Base-by-base conservation (phyloP, 1,140 invertebrate genomes). In the Pinna nobilis region DNA sequence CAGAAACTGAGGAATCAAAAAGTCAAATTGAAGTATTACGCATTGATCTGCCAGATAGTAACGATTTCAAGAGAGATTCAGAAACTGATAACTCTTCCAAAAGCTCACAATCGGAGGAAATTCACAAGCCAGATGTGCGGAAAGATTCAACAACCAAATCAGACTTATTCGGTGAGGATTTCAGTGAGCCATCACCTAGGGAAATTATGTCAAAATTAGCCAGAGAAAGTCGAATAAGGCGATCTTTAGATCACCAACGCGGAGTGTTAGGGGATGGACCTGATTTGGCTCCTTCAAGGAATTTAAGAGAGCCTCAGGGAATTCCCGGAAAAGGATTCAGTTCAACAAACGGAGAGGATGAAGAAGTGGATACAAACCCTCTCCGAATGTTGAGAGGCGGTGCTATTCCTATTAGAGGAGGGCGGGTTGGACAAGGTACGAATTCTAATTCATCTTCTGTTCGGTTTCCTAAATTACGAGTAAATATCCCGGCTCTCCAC, bases 371-470 rank as follows among this genome's bases (percentile, higher is more conserved):
- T 66, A 88, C 89, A 23, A 95, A 95, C 88, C 94, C 94, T 2
- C 87, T 95, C 61, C 86, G 94, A 59, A 93, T 95, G 91, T 88
- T 95, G 30, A 89, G 94, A 41, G 84, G 85, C 44, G 84, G 84
- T 33, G 83, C 84, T 51, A 84, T 87, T 47, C 84, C 84, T n/a
- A 79, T 85, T 7, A 78, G 79, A 44, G 79, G 83, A 47, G 78
- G 83, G 28, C 70, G 83, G 49, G 83, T 78, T 50, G 81, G 82
- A 70, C 79, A 80, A 85, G 84, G 84, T 86, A 85, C 74, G 71
- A 76, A 64, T 76, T 76, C 69, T 59, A 77, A 75, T 68, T 68
- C 76, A 41, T 65, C 76, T 39, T 74, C 78, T 78, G 78, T 80
- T 76, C 79, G 72, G 39, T 77, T 77, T 71, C 84, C 82, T 66